Percentiles rank a stretch among this genome's conserved stretches.
Evolutionary conservation across 2,888 invertebrate genomes (phyloP).

Genomic region (Amblyjoppa proteus): DNA sequence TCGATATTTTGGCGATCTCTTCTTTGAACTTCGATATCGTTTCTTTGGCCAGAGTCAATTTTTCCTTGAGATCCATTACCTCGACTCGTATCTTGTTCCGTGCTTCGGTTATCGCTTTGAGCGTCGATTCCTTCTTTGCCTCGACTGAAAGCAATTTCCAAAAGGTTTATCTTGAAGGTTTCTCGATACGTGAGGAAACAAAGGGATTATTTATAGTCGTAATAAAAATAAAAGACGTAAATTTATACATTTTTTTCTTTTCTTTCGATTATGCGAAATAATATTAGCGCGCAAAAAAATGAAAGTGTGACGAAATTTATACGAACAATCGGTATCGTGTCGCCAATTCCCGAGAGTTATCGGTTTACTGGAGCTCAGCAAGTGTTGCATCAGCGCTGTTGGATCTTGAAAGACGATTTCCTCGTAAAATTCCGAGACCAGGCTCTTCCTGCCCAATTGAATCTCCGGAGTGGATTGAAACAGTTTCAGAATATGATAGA

Average conservation of each 20-base stretch:
- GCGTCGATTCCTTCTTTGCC: constrained; percentile 93
- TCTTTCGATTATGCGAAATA: background rate
- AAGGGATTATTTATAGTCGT: background rate
- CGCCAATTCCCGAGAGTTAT: constrained; percentile 91
- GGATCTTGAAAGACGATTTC: constrained; percentile 98
- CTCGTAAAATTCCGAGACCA: constrained; percentile 97
- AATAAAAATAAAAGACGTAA: too few relatives aligned
- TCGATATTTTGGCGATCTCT: constrained; percentile 88
- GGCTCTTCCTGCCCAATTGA: constrained; percentile 88
- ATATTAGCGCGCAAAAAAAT: background rate
- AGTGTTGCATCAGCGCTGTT: constrained; percentile 95
- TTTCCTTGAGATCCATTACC: constrained; percentile 94
- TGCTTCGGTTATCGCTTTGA: constrained; percentile 91
- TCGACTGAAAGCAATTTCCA: constrained; percentile 90
- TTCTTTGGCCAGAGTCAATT: constrained; percentile 93
- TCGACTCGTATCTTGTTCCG: constrained; percentile 93
- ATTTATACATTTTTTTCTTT: background rate
- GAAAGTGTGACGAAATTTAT: constrained; percentile 39
- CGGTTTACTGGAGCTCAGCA: constrained; percentile 92
- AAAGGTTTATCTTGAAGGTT: background rate
- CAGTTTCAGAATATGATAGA: constrained; percentile 97
- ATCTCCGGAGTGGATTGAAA: constrained; percentile 91
- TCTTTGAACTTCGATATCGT: constrained; percentile 93
- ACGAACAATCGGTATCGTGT: constrained; percentile 96
- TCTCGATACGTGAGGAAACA: background rate